Base-by-base conservation (phyloP, 2,888 invertebrate genomes). In the Acleris cristana region DNA sequence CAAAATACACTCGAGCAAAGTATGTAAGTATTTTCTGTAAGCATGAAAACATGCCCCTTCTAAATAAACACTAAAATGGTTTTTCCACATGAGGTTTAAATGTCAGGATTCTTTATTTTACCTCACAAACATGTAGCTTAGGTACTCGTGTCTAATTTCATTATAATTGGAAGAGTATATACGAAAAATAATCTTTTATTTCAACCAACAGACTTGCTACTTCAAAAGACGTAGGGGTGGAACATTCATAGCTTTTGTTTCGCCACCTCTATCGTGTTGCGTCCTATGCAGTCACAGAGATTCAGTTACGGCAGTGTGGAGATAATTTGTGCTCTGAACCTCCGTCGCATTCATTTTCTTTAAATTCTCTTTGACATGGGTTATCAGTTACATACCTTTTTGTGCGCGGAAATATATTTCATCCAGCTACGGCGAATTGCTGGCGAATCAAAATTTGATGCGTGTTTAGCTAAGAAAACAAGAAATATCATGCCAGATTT, bases 291-390 rank as follows among this genome's bases (percentile, higher is more conserved):
- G 55, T 44, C 18, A 34, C 19, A 7, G 55, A 56, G 40, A 56
- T 21, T 40, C 19, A 40, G 44, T 44, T 40, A 56, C 16, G 8
- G 57, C 16, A n/a, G 21, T 16, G 10, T 23, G 26, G 18, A 18
- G 12, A 18, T 45, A 23, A 14, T 14, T 26, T 12, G 18, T 49
- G 23, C 58, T 19, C 30, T 19, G 48, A 58, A 49, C 19, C 18
- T 49, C 10, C 14, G 12, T 49, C 8, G 18, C 18, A 49, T 59
- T 49, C 48, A 58, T 58, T 14, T 14, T 58, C 18, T 30, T 30
- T 49, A 49, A 49, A 49, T 58, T 58, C 49, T 19, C 19, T 58
- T 58, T 49, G 19, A 49, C 48, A 30, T 49, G 30, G 18, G 30
- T 49, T 58, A 49, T 26, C 45, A 16, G 12, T 6, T 5, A 54